Evolutionary conservation across 2,113 vertebrate genomes (phyloP).

Genomic region (Vulpes lagopus): DNA sequence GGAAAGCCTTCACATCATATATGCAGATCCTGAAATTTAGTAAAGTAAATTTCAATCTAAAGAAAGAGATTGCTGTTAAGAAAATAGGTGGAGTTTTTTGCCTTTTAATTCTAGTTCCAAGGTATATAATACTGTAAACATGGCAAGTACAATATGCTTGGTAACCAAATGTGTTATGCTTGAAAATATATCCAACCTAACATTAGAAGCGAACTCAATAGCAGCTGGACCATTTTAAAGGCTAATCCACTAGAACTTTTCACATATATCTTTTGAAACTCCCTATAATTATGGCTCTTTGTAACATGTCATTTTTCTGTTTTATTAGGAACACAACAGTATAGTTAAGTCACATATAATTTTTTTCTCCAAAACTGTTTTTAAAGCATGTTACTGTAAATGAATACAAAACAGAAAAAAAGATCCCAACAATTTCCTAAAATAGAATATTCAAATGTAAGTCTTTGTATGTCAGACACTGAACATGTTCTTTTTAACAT

Average conservation of each 20-base stretch:
- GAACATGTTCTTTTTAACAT: background rate
- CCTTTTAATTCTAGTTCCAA: background rate
- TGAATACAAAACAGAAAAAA: conserved; percentile 52
- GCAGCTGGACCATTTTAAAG: conserved; percentile 73
- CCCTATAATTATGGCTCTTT: conserved; percentile 79
- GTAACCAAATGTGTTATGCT: conserved; percentile 57
- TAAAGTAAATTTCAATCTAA: background rate
- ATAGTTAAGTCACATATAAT: conserved; percentile 66
- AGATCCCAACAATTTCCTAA: conserved; percentile 1
- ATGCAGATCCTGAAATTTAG: background rate
- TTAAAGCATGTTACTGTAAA: conserved; percentile 63
- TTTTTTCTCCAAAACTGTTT: conserved; percentile 56
- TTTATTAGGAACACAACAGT: conserved; percentile 74
- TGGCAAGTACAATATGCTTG: background rate
- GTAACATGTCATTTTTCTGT: conserved; percentile 80
- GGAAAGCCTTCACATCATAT: background rate
- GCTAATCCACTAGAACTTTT: conserved; percentile 62
- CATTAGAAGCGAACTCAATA: conserved; percentile 74
- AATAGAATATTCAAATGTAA: conserved; percentile 56
- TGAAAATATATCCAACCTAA: conserved; percentile 65
- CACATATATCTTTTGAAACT: conserved; percentile 73
- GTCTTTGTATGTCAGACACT: conserved; percentile 17
- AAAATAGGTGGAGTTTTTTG: background rate
- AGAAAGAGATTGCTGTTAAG: background rate
- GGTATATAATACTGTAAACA: conserved; percentile 49